Conservation (phyloP, 2,113 vertebrate species). For the Periophthalmus modestus region DNA sequence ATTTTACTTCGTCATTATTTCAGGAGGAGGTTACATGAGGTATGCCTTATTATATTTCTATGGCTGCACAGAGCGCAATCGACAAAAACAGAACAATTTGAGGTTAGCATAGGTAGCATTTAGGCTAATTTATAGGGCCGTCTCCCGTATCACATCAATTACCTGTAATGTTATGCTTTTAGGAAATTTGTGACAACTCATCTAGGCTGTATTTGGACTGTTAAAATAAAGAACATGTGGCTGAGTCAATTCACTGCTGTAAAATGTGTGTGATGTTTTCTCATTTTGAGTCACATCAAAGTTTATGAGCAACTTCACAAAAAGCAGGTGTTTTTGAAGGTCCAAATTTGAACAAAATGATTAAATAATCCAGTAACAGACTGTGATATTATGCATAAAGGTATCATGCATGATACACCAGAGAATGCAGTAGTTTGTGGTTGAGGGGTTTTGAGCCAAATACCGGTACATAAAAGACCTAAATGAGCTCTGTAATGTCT, state of each 20-base stretch:
- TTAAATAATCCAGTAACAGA: background rate
- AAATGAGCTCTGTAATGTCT: too few relatives aligned
- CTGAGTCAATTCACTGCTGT: background rate
- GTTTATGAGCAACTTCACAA: background rate
- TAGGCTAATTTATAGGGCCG: background rate
- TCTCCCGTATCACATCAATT: background rate
- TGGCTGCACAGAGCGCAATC: background rate
- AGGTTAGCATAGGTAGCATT: background rate
- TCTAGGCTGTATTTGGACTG: constrained; percentile 1
- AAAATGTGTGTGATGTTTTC: constrained; percentile 1
- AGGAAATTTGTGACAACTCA: constrained; percentile 3
- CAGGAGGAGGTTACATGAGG: background rate
- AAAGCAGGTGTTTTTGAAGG: background rate
- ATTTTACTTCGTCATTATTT: too few relatives aligned
- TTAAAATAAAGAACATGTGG: background rate
- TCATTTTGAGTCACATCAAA: constrained; percentile 10
- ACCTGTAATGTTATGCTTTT: background rate
- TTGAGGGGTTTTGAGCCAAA: background rate
- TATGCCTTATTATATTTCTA: background rate
- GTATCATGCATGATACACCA: too few relatives aligned
- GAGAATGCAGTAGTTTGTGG: too few relatives aligned
- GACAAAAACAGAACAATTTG: constrained; percentile 16
- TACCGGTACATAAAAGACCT: background rate
- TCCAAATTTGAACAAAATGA: background rate
- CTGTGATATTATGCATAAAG: background rate